Evolutionary conservation across 2,113 vertebrate species (phyloP).

Genomic region (Aphelocoma coerulescens): DNA sequence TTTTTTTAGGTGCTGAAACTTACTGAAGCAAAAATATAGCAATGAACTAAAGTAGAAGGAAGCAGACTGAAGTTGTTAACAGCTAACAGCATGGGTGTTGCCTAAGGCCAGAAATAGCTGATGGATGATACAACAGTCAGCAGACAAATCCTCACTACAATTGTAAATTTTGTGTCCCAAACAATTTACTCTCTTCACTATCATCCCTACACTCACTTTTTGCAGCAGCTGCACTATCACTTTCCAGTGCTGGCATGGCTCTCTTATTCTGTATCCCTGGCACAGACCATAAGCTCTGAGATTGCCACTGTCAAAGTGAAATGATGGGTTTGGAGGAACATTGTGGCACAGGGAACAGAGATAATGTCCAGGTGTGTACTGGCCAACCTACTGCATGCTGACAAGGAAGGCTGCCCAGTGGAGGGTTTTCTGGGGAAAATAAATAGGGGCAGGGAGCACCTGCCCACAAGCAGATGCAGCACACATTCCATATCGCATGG

Average conservation of each 20-base stretch:
- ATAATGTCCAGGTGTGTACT: not conserved
- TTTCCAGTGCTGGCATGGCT: not conserved
- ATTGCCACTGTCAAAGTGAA: not conserved
- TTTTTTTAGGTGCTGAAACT: slow-evolving; percentile 6
- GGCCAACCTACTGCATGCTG: not conserved
- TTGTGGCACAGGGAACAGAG: not conserved
- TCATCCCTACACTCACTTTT: not conserved
- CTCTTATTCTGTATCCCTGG: not conserved
- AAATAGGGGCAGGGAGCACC: not conserved
- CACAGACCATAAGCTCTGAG: not conserved
- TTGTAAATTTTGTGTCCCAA: slow-evolving; percentile 49
- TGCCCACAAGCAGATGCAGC: not conserved
- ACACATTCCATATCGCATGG: fast-evolving
- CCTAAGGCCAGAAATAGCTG: slow-evolving; percentile 37
- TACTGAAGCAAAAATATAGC: slow-evolving; percentile 26
- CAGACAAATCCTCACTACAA: slow-evolving; percentile 54
- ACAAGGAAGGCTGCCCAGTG: not conserved
- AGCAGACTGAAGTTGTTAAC: slow-evolving; percentile 32
- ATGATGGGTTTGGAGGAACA: not conserved
- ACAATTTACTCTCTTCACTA: slow-evolving; percentile 2
- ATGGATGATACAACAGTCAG: slow-evolving; percentile 31
- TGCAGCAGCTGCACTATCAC: not conserved
- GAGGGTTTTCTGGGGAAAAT: not conserved
- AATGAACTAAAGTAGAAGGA: slow-evolving; percentile 14
- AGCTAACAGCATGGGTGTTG: slow-evolving; percentile 4